Evolutionary conservation across 2,113 vertebrate genomes (phyloP).

Genomic region (Zosterops japonicus): DNA sequence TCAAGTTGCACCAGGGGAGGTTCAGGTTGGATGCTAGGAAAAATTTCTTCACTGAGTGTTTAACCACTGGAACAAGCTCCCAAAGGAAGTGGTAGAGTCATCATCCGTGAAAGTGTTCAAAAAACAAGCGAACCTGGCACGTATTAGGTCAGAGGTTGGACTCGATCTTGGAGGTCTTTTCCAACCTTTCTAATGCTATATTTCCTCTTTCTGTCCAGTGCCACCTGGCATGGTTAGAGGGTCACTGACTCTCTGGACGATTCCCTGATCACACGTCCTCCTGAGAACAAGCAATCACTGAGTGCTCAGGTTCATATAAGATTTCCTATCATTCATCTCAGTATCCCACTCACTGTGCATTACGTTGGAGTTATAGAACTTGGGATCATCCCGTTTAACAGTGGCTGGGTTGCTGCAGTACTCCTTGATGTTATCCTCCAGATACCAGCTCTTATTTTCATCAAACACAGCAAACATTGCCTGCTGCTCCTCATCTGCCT

Average conservation of each 20-base stretch:
- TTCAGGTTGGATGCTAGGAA: background rate
- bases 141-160: background rate
- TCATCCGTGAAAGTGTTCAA: background rate
- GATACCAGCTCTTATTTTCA: slow-evolving; percentile 98
- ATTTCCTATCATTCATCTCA: background rate
- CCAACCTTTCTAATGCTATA: background rate
- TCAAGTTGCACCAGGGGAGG: background rate
- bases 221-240: background rate
- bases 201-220: background rate
- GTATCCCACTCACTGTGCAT: slow-evolving; percentile 88
- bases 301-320: background rate
- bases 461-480: slow-evolving; percentile 88
- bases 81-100: background rate
- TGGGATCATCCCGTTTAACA: slow-evolving; percentile 82
- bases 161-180: background rate
- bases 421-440: slow-evolving; percentile 87
- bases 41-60: background rate
- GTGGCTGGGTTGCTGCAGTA: slow-evolving; percentile 76
- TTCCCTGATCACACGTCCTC: background rate
- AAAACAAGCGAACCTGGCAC: rapidly evolving
- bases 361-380: slow-evolving; percentile 89
- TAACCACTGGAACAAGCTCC: background rate
- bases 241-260: background rate
- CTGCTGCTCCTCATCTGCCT: slow-evolving; percentile 90
- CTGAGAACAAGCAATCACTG: background rate